Base-by-base conservation (phyloP, 2,113 vertebrate species). In the Polyodon spathula region DNA sequence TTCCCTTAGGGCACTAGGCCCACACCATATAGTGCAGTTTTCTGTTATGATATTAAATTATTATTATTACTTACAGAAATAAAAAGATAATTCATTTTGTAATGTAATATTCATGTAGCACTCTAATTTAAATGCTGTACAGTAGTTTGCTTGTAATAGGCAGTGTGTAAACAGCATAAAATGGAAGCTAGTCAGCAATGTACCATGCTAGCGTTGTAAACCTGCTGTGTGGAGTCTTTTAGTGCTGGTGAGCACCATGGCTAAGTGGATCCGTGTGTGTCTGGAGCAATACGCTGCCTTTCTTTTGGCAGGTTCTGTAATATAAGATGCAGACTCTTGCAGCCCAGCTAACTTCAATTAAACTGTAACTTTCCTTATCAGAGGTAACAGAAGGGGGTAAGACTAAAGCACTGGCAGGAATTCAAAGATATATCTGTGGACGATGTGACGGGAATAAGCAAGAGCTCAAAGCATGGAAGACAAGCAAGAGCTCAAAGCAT, bases 321-420 rank as follows among this genome's bases (percentile, higher is more conserved):
- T 82, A 83, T 81, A 76, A 86, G 84, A 85, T 77, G 81, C 68
- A 62, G 84, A 74, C 80, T 82, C 79, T 74, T 69, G 73, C 70
- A 81, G 73, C 81, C 64, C 48, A 72, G 76, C 81, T 84, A 82
- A 82, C 84, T 87, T 86, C 86, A 84, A 67, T 78, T 77, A 79
- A 82, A 87, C 73, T 79, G 83, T 84, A 81, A 81, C 84, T 87
- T 76, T 61, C 71, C 76, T 83, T 83, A 78, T 86, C 80, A 77
- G 70, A 64, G 63, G 74, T 51, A 50, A 76, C 66, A 84, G 84
- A 84, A 73, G 76, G 81, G 56, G 63, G 78, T 78, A 81, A 55
- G 76, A 76, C 86, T 88, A 87, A 89, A 84, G 58, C 68, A 74
- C 74, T 54, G 38, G 82, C 78, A 88, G 75, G 78, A 78, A 71